Evolutionary conservation across 2,888 invertebrate genomes (phyloP), one percentile per base, ranked within the genome.

Genomic region (Xylota sylvarum): DNA sequence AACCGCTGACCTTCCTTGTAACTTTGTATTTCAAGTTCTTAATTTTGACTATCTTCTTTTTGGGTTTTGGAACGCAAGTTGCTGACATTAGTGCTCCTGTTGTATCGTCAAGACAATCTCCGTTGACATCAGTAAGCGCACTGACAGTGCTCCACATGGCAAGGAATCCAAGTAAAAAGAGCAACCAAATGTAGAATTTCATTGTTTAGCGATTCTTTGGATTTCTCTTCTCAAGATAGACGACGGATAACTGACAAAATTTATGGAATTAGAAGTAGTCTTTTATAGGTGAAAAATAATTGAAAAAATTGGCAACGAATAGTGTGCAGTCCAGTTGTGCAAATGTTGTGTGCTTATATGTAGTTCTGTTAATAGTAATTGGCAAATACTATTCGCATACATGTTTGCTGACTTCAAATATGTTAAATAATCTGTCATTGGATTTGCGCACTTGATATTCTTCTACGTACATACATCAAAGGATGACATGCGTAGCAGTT

Each of bases 181-280:
- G 30, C 27, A 64, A 14, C 64, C 64, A 64, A 12, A 32, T 17
- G 9, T 17, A 32, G 27, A 64, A 17, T 7, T 64, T 64, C 64
- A 64, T 64, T 4, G 17, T 60, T 43, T 35, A 0, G 35, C 1
- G 10, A 35, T 35, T 43, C 43, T 43, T 43, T 43, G 43, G 43
- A 43, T 43, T 6, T 43, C 43, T 43, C 43, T 43, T 43, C 43
- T 14, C 43, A 5, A 2, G 6, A 14, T n/a, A 5, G 40, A 14
- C 6, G 4, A 14, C 5, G 14, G 14, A 14, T 43, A 14, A 43
- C 43, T 43, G 14, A 43, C 14, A 14, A 5, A 14, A 43, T 12
- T 6, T 43, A 5, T 14, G 4, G 14, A 1, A 43, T 2, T 14
- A 12, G 14, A 0, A 5, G 23, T 2, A 4, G 2, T 2, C 43